Base-by-base conservation (phyloP, 2,888 invertebrate genomes). In the Parnassius mnemosyne region DNA sequence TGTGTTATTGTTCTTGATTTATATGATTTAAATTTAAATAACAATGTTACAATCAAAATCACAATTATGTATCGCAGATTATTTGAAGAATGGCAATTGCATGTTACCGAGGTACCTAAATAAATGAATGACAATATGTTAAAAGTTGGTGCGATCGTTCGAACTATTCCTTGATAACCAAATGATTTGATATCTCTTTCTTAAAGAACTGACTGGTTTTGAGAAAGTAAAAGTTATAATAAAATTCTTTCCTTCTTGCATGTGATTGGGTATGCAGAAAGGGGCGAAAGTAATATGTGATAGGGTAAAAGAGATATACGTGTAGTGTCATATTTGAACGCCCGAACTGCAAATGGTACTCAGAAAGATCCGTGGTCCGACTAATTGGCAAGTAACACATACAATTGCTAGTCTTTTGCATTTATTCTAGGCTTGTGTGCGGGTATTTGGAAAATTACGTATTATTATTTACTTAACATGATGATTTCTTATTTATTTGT, bases 361-460 rank as follows among this genome's bases (percentile, higher is more conserved):
- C 12, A 2, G n/a, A 46, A n/a, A n/a, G 46, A 46, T 11, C 9
- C 10, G 2, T 9, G 0, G 43, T 43, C 9, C 10, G 43, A 43
- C 43, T 43, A 43, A 10, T 43, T 43, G 43, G 43, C 10, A 43
- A n/a, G 3, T 20, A 65, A 57, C 47, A 69, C 76, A 72, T 74
- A 74, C 75, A 73, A 76, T 76, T 75, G 78, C 74, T 73, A 74
- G 69, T 77, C 73, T 74, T 69, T 69, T 52, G 71, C 69, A 75
- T 74, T 76, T 79, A 79, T 70, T 72, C 70, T 82, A 81, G 71
- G 71, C 72, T 76, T 78, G 80, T 79, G 82, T 83, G 85, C 80
- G 78, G 78, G 74, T 77, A 78, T 77, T 74, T 72, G 34, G 58
- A 57, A 57, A 52, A 12, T 46, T 5, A 25, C 25, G 25, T 3